Percentiles rank a stretch among this genome's conserved stretches.
phyloP scores from a whole-genome alignment of 2,797 vertebrate species.

The Epinephelus coioides region DNA sequence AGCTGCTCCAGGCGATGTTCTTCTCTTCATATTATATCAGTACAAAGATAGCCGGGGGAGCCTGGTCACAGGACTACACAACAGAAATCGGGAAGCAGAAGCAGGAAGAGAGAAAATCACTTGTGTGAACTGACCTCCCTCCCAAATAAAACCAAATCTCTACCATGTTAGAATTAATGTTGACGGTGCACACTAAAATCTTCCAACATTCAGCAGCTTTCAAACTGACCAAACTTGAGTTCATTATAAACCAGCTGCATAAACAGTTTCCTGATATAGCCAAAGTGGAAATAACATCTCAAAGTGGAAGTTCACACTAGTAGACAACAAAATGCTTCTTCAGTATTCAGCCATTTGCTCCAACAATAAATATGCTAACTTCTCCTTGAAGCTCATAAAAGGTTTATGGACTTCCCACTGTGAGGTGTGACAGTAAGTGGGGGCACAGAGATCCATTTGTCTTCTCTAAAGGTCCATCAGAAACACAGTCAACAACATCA shows the following conservation, averaged over 20 bases:
- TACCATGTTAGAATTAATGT: background rate
- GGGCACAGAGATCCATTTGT: slow-evolving; percentile 23
- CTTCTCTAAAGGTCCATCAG: slow-evolving; percentile 26
- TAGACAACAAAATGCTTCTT: background rate
- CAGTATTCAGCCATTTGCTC: slow-evolving; percentile 15
- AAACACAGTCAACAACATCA: slow-evolving; percentile 20
- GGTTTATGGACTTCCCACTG: slow-evolving; percentile 43
- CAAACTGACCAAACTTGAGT: background rate
- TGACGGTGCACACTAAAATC: background rate
- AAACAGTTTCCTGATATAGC: background rate
- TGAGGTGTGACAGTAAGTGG: slow-evolving; percentile 29
- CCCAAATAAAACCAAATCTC: background rate
- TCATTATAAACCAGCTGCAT: background rate
- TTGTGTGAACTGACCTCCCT: background rate
- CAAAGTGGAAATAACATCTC: background rate
- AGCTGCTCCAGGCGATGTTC: slow-evolving; percentile 21
- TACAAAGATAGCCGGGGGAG: background rate
- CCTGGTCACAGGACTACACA: slow-evolving; percentile 6
- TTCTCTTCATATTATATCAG: slow-evolving; percentile 19
- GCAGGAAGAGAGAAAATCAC: background rate
- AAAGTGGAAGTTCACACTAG: slow-evolving; percentile 14
- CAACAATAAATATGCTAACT: slow-evolving; percentile 22
- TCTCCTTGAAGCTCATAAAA: slow-evolving; percentile 57
- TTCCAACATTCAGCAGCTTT: slow-evolving; percentile 10
- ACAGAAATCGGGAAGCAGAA: background rate